Evolutionary conservation across 2,888 invertebrate genomes (phyloP).

Genomic region (Parnassius glacialis): DNA sequence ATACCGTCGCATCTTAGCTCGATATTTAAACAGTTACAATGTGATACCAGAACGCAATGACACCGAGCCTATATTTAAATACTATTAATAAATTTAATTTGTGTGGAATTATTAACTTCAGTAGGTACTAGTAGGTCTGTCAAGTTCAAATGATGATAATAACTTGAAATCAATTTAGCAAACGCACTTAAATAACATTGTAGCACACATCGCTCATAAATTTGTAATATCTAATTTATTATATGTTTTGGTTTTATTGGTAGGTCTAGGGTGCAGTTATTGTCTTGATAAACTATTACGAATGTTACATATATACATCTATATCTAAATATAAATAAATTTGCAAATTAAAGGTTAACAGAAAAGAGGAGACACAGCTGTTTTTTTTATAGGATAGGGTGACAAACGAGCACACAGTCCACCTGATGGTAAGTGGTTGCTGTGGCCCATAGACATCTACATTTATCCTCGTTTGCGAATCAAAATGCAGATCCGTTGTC

Average conservation of each 20-base stretch:
- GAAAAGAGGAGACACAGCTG: no score
- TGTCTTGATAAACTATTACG: no score
- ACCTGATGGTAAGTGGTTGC: no score
- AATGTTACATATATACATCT: no score
- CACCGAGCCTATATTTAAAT: slow-evolving; percentile 4
- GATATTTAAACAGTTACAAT: neutral
- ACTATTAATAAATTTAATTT: slow-evolving; percentile 23
- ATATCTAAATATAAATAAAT: no score
- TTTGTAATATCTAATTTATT: slow-evolving; percentile 20
- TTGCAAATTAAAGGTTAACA: no score
- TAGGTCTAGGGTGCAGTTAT: neutral
- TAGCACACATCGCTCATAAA: slow-evolving; percentile 17
- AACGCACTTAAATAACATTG: slow-evolving; percentile 23
- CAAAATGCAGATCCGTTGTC: no score
- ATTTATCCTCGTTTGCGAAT: no score
- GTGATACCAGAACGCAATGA: slow-evolving; percentile 5
- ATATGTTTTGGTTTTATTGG: neutral
- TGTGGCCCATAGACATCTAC: no score
- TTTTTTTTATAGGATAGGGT: no score
- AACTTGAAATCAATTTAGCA: slow-evolving; percentile 20
- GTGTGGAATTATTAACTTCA: slow-evolving; percentile 4
- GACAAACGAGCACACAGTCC: no score
- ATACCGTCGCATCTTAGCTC: neutral
- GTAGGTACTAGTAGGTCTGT: slow-evolving; percentile 18
- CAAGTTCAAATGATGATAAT: slow-evolving; percentile 25